Conservation (phyloP, 1,140 invertebrate genomes). For the Mycetomoellerius zeteki region DNA sequence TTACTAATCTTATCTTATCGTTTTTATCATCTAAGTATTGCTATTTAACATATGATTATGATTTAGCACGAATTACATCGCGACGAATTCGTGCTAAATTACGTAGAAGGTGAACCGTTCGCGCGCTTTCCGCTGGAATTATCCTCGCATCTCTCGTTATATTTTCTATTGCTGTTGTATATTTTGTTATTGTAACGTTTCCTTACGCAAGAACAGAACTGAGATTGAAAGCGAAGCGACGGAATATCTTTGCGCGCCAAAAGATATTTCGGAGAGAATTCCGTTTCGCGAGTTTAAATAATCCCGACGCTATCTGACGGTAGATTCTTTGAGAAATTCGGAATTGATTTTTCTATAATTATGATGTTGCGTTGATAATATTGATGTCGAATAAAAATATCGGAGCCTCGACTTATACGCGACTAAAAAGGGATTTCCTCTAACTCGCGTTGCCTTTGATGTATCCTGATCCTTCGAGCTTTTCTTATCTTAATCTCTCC, state of each 20-base stretch:
- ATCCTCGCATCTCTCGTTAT: neutral
- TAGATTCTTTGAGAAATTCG: slow-evolving; percentile 19
- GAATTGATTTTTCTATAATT: slow-evolving; percentile 42
- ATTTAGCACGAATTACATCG: neutral
- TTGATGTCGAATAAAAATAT: slow-evolving; percentile 41
- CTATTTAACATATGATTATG: neutral
- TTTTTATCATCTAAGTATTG: neutral
- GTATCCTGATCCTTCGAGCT: neutral
- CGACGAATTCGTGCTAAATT: neutral
- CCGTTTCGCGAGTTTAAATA: neutral
- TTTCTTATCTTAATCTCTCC: neutral
- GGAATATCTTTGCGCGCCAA: slow-evolving; percentile 5
- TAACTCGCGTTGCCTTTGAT: neutral
- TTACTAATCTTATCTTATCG: slow-evolving; percentile 35
- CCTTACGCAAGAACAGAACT: neutral
- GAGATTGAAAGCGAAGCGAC: neutral
- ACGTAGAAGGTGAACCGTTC: neutral
- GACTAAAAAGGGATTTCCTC: neutral
- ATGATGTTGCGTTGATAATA: slow-evolving; percentile 16
- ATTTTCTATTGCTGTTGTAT: neutral
- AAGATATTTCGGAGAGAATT: neutral
- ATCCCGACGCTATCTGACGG: neutral
- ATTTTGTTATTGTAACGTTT: neutral
- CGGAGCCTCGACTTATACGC: slow-evolving; percentile 1
- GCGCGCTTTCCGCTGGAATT: neutral